Evolutionary conservation across 35 echinoderm and acorn worm genomes (phyloP).

Genomic region (Diadema setosum): DNA sequence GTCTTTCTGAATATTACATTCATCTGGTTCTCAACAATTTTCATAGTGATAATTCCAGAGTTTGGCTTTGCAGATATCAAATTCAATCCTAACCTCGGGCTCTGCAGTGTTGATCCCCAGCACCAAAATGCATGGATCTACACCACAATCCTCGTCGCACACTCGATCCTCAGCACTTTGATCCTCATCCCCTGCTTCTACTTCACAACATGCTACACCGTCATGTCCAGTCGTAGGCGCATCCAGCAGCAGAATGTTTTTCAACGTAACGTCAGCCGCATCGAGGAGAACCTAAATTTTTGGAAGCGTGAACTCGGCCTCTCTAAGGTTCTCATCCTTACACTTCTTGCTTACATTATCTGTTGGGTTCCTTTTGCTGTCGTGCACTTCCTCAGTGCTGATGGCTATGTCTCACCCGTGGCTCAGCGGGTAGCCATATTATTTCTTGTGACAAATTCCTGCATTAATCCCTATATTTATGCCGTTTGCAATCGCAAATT

Average conservation of each 20-base stretch:
- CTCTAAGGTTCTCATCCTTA: not conserved
- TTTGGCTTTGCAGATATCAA: not conserved
- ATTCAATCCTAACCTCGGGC: not conserved
- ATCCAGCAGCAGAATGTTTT: not conserved
- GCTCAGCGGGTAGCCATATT: not conserved
- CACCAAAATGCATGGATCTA: not conserved
- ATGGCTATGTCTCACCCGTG: not conserved
- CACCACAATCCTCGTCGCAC: not conserved
- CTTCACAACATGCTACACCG: not conserved
- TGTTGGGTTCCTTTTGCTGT: constrained; percentile 6
- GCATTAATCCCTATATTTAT: constrained; percentile 7
- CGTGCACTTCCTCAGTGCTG: not conserved
- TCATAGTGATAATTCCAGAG: not conserved
- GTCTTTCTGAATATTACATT: not conserved
- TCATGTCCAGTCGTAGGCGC: constrained; percentile 2
- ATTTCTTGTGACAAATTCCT: not conserved
- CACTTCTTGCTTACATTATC: not conserved
- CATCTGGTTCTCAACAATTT: not conserved
- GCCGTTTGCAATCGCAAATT: constrained; percentile 9
- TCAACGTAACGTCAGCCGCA: not conserved
- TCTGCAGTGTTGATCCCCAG: not conserved
- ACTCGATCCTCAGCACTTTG: not conserved
- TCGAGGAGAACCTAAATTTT: not conserved
- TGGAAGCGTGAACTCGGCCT: constrained; percentile 3
- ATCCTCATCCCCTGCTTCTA: constrained; percentile 1